A percentile compares a stretch with the other conserved stretches of the same genome.
phyloP scores from a whole-genome alignment of 2,888 invertebrate species.

The Pheosia gnoma region DNA sequence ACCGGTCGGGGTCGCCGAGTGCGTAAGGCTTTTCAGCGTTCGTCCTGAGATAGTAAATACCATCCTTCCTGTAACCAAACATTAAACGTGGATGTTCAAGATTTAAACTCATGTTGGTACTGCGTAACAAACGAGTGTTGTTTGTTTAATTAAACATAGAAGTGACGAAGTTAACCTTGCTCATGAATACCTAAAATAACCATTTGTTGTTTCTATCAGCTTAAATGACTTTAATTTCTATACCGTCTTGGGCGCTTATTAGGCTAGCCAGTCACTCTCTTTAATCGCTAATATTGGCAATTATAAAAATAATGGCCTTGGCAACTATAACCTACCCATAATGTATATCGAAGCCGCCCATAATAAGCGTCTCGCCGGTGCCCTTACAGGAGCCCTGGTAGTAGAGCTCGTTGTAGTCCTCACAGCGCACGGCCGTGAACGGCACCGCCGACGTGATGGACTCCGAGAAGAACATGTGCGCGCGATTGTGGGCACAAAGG shows the following conservation, averaged over 20 bases:
- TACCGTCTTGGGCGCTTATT: too few relatives aligned
- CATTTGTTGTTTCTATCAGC: constrained; percentile 52
- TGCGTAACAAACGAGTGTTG: constrained; percentile 58
- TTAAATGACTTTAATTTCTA: too few relatives aligned
- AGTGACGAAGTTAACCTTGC: constrained; percentile 51
- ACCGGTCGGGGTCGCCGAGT: constrained; percentile 58
- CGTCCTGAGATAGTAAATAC: constrained; percentile 82
- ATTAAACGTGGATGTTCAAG: constrained; percentile 59
- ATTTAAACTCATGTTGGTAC: constrained; percentile 61
- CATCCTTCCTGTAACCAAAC: constrained; percentile 80
- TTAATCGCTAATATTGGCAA: too few relatives aligned
- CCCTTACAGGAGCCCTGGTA: constrained; percentile 72
- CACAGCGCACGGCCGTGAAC: constrained; percentile 77
- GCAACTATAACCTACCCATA: constrained; percentile 62
- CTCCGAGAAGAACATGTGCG: constrained; percentile 82
- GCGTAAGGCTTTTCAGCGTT: constrained; percentile 81
- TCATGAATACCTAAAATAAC: constrained; percentile 55
- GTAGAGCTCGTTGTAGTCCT: constrained; percentile 73
- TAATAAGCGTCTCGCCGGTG: constrained; percentile 77
- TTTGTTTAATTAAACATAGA: constrained; percentile 65
- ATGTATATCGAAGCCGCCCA: constrained; percentile 81
- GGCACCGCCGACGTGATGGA: constrained; percentile 74
- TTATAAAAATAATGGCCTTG: too few relatives aligned
- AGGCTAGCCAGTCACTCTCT: too few relatives aligned
- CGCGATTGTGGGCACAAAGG: constrained; percentile 81